A percentile compares a stretch with the other conserved stretches of the same genome.
These are phyloP conservation scores for Procambarus virginalis DNA, from an alignment of 1,140 invertebrate species.

Conservation along the genomic window DNA sequence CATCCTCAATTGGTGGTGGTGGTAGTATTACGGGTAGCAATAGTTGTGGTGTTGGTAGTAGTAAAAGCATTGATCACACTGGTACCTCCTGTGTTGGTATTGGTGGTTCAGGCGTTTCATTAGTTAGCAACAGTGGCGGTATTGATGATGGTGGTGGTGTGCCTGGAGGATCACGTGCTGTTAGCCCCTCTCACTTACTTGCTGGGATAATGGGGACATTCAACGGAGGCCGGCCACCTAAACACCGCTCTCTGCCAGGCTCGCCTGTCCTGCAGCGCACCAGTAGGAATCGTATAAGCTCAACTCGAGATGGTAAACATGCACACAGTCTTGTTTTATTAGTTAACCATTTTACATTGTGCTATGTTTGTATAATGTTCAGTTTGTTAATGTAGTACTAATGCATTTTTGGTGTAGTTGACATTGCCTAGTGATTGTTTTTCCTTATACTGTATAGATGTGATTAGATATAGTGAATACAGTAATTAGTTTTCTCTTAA, in stretches of 20 bases:
- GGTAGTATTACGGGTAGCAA: conserved; percentile 31
- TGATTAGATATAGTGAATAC: not conserved
- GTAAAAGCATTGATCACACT: conserved; percentile 12
- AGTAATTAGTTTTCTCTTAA: not conserved
- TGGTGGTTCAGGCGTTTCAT: conserved; percentile 17
- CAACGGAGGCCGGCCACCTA: conserved; percentile 57
- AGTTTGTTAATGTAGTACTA: conserved; percentile 5
- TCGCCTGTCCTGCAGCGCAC: conserved; percentile 61
- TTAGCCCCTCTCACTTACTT: conserved; percentile 62
- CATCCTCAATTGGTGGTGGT: not conserved
- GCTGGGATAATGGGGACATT: conserved; percentile 59
- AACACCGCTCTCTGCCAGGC: conserved; percentile 61
- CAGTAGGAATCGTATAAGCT: conserved; percentile 60
- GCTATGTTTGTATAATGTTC: not conserved
- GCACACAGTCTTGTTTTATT: conserved; percentile 12
- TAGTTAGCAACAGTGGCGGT: conserved; percentile 20
- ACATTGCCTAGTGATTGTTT: not conserved
- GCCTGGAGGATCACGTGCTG: conserved; percentile 56
- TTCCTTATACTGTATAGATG: not conserved
- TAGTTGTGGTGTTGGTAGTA: conserved; percentile 43
- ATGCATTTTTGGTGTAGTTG: not conserved
- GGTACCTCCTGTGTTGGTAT: conserved; percentile 13
- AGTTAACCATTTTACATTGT: conserved; percentile 8
- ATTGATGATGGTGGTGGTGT: conserved; percentile 40
- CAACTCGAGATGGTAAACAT: conserved; percentile 64